Evolutionary conservation across 2,797 vertebrate species (phyloP), one percentile per base, ranked within the genome.

Genomic region (Holocentrus rufus): DNA sequence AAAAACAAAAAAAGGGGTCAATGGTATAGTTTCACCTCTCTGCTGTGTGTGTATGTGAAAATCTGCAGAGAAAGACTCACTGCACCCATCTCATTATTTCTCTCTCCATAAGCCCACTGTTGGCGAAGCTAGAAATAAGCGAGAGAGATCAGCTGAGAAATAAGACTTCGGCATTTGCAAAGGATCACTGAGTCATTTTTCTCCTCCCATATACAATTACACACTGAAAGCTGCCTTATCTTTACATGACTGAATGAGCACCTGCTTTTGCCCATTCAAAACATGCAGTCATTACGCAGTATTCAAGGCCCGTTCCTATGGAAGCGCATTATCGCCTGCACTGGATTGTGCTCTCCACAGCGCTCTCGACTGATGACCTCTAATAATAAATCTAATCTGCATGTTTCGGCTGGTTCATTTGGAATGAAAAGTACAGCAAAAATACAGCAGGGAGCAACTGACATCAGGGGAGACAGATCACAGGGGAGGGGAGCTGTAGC

Each of bases 401-500:
- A 82, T 87, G 90, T 83, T 81, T 70, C 77, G 72, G 66, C 75
- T 57, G 6, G 42, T 85, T 90, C 81, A 82, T 83, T 85, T 85
- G 74, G 65, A 74, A 77, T 73, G 75, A 47, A 77, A 89, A 84
- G 69, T 77, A 62, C 13, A 36, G 57, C 30, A 52, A 53, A 68
- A 70, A 66, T 78, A 72, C 74, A 88, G 57, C 72, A 71, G 61
- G 64, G 66, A 79, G 66, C 30, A 66, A 76, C 58, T 69, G 65
- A 85, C 71, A 65, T 85, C 81, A 31, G 49, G 59, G 65, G 77
- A 81, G 76, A 66, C 72, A 58, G 72, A 87, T 89, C 82, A 85
- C 80, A 86, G 80, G 73, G 75, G 72, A 90, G 77, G 66, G 57
- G 79, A 83, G 85, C 77, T 84, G 85, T 63, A 84, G 85, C 89